A percentile compares a stretch with the other conserved stretches of the same genome.
phyloP scores from a whole-genome alignment of 2,113 vertebrate genomes.

The Erpornis zantholeuca region DNA sequence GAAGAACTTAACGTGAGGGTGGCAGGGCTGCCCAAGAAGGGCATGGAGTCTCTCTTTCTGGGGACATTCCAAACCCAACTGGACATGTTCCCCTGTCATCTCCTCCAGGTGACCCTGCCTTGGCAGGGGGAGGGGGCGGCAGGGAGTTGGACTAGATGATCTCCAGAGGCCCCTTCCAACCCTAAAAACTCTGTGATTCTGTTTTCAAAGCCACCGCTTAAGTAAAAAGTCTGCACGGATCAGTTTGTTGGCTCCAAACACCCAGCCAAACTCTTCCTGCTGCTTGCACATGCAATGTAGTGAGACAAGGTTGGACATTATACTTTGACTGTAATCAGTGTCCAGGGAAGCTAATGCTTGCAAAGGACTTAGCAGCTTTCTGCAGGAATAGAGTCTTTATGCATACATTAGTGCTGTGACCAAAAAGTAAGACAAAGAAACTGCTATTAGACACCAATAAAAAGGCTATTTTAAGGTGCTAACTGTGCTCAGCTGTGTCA shows the following conservation, averaged over 20 bases:
- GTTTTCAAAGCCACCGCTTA: background rate
- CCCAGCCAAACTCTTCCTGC: background rate
- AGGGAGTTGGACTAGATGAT: background rate
- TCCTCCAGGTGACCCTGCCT: background rate
- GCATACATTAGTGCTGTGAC: background rate
- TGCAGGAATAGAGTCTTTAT: background rate
- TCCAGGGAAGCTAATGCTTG: accelerated
- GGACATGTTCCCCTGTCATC: background rate
- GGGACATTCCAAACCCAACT: background rate
- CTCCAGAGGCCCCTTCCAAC: background rate
- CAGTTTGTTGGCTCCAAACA: background rate
- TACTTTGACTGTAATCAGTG: background rate
- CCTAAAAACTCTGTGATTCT: background rate
- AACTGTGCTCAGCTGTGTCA: background rate
- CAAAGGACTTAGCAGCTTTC: background rate
- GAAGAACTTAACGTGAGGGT: background rate
- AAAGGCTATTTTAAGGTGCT: background rate
- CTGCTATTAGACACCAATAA: background rate
- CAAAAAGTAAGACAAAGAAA: background rate
- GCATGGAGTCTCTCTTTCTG: background rate
- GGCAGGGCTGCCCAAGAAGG: background rate
- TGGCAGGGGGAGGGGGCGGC: accelerated
- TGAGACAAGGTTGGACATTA: background rate
- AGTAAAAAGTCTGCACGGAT: background rate
- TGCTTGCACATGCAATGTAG: accelerated